Base-by-base conservation (phyloP, 2,113 vertebrate species). In the Petrocephalus microphthalmus region DNA sequence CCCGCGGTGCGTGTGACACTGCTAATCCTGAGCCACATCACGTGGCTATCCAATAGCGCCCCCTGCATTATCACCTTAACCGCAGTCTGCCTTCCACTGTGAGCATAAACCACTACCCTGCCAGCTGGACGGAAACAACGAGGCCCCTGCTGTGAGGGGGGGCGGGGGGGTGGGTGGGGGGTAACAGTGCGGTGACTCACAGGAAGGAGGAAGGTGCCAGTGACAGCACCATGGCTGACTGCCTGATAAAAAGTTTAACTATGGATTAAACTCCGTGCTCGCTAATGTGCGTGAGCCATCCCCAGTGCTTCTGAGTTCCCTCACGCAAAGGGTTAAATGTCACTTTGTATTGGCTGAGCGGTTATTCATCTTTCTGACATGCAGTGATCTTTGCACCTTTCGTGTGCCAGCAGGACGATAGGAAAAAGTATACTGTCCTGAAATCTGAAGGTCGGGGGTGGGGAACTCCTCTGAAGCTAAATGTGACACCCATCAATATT, bases 401-500 rank as follows among this genome's bases (percentile, higher is more conserved):
- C 45, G 78, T 47, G 78, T 47, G 33, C 67, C 17, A 7, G 17
- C 37, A 82, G 78, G 78, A 47, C 13, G 45, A 19, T 49, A 45
- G 42, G 78, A 47, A 49, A 82, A 49, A 22, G 2, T 82, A 82
- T 49, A 45, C 78, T 82, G 37, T 42, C 37, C 78, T 82, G 78
- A 82, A 82, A 82, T 49, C 45, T 11, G 78, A 82, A 47, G 45
- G 42, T 42, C 22, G 5, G 19, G 78, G 37, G 78, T 0, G 3
- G 3, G 82, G 47, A 8, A 29, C 10, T 85, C 51, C 49, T 56
- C 84, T 51, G 25, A 49, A 54, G 51, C 29, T 85, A 56, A 85
- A 85, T 85, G 49, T 85, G 47, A 85, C 49, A 53, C 49, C 84
- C 84, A 85, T 53, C 84, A 85, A 33, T 52, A 85, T 85, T 85